phyloP scores from a whole-genome alignment of 2,888 invertebrate genomes.

The Trachelus iudaicus region DNA sequence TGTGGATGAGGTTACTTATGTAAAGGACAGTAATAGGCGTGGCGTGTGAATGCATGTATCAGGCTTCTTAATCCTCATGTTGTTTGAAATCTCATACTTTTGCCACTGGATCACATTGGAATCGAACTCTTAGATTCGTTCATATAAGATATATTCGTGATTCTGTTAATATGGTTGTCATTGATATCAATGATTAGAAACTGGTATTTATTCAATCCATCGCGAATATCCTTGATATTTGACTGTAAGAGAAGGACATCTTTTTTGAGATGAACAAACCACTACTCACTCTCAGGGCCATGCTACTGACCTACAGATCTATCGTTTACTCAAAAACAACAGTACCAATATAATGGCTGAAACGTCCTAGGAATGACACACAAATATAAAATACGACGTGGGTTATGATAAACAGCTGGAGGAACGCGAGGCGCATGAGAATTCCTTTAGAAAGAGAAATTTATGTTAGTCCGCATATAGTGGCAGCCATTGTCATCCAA shows the following conservation, averaged over 20 bases:
- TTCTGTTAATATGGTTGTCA: background rate
- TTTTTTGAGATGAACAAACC: background rate
- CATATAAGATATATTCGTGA: background rate
- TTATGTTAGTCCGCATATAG: background rate
- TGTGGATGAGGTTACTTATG: conserved; percentile 11
- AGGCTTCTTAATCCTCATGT: conserved; percentile 31
- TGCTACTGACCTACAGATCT: background rate
- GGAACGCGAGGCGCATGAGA: background rate
- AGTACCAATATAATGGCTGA: background rate
- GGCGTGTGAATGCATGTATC: conserved; percentile 28
- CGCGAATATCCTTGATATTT: background rate
- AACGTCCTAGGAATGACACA: background rate
- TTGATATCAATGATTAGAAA: background rate
- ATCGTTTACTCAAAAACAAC: background rate
- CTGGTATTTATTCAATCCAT: background rate
- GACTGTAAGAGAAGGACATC: background rate
- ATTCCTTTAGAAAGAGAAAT: background rate
- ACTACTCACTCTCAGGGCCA: background rate
- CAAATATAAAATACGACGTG: background rate
- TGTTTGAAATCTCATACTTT: background rate
- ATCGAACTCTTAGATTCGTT: background rate
- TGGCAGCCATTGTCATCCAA: background rate
- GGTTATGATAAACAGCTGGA: background rate
- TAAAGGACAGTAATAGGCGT: conserved; percentile 18
- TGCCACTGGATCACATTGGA: background rate